These are phyloP conservation scores for Anoplophora glabripennis DNA, from an alignment of 1,140 invertebrate species.

Conservation along the genomic window DNA sequence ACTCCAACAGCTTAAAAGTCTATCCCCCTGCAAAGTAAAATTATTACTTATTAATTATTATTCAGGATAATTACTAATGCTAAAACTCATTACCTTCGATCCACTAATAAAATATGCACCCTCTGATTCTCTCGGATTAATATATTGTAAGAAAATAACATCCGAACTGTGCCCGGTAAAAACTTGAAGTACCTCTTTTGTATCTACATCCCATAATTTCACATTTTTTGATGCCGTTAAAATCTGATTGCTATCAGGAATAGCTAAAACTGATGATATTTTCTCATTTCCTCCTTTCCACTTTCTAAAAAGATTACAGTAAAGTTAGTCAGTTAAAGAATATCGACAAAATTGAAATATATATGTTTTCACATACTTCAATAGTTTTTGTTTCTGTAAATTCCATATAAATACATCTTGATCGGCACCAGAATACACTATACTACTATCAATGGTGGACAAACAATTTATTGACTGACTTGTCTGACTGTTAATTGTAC, in stretches of 20 bases:
- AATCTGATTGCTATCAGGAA: conserved; percentile 60
- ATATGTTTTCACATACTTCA: conserved; percentile 27
- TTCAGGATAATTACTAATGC: background rate
- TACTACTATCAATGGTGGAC: conserved; percentile 44
- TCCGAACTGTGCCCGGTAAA: conserved; percentile 68
- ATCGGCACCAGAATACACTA: conserved; percentile 52
- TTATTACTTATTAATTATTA: background rate
- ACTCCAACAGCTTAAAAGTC: conserved; percentile 61
- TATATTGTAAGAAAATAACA: conserved; percentile 55
- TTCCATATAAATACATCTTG: conserved; percentile 55
- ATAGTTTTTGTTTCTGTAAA: conserved; percentile 39
- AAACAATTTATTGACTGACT: conserved; percentile 49
- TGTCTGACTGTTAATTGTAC: conserved; percentile 50
- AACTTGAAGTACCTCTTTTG: conserved; percentile 57
- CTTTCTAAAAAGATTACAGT: conserved; percentile 39
- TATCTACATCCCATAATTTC: conserved; percentile 63
- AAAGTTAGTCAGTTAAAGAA: background rate
- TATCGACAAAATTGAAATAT: background rate
- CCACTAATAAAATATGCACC: conserved; percentile 62
- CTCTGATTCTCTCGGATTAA: conserved; percentile 46
- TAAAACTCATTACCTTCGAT: conserved; percentile 43
- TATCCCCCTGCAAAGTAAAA: conserved; percentile 49
- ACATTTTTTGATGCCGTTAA: conserved; percentile 64
- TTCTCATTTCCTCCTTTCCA: conserved; percentile 67
- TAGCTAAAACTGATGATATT: conserved; percentile 63